phyloP scores from a whole-genome alignment of 2,797 vertebrate genomes.

The Manis pentadactyla region DNA sequence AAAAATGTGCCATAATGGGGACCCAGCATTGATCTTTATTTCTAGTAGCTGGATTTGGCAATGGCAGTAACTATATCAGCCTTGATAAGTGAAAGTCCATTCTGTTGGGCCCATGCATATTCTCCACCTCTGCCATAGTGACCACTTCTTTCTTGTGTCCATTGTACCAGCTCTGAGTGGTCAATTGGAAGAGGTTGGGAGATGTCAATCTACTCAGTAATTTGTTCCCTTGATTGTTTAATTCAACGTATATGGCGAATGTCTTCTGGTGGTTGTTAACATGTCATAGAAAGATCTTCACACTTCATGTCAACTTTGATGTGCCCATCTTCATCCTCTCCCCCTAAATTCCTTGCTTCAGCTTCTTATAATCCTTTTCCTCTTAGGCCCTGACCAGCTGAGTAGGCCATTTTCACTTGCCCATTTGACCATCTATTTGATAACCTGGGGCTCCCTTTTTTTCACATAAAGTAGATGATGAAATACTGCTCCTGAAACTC shows the following conservation, averaged over 20 bases:
- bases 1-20: background rate
- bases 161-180: background rate
- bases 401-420: background rate
- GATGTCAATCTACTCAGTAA: background rate
- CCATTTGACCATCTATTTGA: background rate
- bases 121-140: background rate
- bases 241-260: background rate
- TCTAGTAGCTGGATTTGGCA: background rate
- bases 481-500: background rate
- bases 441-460: fast-evolving
- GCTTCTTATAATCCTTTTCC: background rate
- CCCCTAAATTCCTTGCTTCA: background rate
- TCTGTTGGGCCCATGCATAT: background rate
- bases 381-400: background rate
- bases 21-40: background rate
- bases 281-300: background rate
- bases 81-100: background rate
- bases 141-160: background rate
- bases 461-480: background rate
- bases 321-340: background rate
- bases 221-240: background rate
- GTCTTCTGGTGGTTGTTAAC: background rate
- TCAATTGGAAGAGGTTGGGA: background rate
- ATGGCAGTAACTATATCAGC: background rate
- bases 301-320: background rate